Base-by-base conservation (phyloP, 2,113 vertebrate species). In the Oostethus manadensis region DNA sequence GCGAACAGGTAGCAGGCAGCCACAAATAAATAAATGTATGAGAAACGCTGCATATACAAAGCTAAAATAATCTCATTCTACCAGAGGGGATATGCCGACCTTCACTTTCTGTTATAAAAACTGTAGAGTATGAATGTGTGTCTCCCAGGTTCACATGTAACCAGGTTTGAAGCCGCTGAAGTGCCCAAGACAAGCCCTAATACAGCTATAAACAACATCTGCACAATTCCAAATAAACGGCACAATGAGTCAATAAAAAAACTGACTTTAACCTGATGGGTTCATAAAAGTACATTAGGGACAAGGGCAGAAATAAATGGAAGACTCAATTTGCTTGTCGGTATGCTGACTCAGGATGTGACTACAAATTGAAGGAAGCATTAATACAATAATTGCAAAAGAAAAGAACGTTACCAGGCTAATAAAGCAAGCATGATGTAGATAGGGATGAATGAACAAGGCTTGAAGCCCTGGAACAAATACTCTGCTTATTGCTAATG, bases 321-420 rank as follows among this genome's bases (percentile, higher is more conserved):
- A 4, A 17, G 48, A 11, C 74, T 68, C 38, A 56, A 73, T 68
- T 58, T 55, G 42, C 50, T 65, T 60, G 71, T 60, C 58, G 59
- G 61, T 48, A 42, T 62, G 65, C 60, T 40, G 33, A 66, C 71
- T 68, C 64, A 56, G 72, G 80, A 73, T 63, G 74, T 57, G 82
- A 85, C 87, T 86, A 84, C 87, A 73, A 86, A 87, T 83, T 70
- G 56, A 76, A 70, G 46, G 58, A 74, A 49, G 74, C 81, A 88
- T 89, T 74, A 89, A 50, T 23, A 26, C 6, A 49, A 11, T 22
- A 5, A 11, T 20, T 90, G 75, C 23, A 72, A 68, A 72, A 80
- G 83, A 84, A 87, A 82, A 81, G 76, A 86, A 85, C 87, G 81
- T 77, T 81, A 66, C 70, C 67, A 43, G 73, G 60, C 83, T 88